Percentiles rank a stretch among this genome's conserved stretches.
Conservation (phyloP, 2,888 invertebrate genomes). For the Dione juno region DNA sequence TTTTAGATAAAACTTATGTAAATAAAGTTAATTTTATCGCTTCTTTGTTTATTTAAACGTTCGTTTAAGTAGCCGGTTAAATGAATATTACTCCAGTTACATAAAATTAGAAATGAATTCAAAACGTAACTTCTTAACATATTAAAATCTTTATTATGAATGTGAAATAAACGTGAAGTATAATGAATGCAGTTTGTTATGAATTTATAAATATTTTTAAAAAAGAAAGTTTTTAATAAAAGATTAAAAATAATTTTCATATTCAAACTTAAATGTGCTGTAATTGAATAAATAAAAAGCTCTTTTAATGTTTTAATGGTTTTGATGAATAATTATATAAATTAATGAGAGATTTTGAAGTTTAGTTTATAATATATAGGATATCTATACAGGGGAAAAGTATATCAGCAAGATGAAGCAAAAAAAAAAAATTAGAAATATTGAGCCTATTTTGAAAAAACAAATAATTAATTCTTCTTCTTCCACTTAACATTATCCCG, state of each 20-base stretch:
- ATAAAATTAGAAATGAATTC: constrained; percentile 22
- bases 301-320: neutral
- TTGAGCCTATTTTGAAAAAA: too few relatives aligned
- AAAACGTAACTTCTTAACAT: neutral
- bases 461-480: too few relatives aligned
- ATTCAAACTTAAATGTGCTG: neutral
- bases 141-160: neutral
- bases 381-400: too few relatives aligned
- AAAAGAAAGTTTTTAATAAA: neutral
- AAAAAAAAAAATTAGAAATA: too few relatives aligned
- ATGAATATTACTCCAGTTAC: constrained; percentile 17
- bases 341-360: too few relatives aligned
- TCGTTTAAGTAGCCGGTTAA: constrained; percentile 6
- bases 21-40: constrained; percentile 22
- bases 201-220: too few relatives aligned
- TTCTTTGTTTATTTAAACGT: constrained; percentile 22
- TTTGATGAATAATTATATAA: neutral
- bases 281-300: neutral
- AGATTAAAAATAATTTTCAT: neutral
- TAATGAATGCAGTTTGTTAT: neutral
- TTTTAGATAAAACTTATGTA: constrained; percentile 15
- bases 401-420: too few relatives aligned
- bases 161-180: neutral
- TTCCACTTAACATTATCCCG: too few relatives aligned
- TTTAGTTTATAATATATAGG: too few relatives aligned